These are phyloP conservation scores for Chromobotia macracanthus DNA, from an alignment of 2,797 vertebrate genomes.

Conservation along the genomic window DNA sequence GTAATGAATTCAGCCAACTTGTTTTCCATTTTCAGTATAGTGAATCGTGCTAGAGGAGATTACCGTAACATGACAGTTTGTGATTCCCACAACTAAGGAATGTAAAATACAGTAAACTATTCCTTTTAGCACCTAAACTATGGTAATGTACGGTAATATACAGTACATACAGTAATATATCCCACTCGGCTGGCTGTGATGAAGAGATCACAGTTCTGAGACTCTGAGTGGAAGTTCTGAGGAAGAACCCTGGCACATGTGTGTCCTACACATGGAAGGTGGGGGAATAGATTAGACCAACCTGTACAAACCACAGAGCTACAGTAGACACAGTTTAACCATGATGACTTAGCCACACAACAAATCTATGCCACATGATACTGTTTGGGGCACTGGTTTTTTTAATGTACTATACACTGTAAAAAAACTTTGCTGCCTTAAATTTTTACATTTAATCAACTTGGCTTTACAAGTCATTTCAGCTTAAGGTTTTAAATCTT, in stretches of 20 bases:
- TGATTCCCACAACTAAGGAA: constrained; percentile 27
- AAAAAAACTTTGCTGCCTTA: too few relatives aligned
- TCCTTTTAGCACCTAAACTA: constrained; percentile 3
- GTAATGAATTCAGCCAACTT: too few relatives aligned
- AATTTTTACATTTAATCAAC: too few relatives aligned
- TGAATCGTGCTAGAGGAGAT: background rate
- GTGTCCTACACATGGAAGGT: constrained; percentile 58
- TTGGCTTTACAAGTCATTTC: too few relatives aligned
- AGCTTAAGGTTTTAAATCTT: too few relatives aligned
- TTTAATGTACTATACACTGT: background rate
- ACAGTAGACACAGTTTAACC: constrained; percentile 49
- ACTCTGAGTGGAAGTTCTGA: constrained; percentile 33
- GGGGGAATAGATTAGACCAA: constrained; percentile 57
- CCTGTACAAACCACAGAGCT: constrained; percentile 37
- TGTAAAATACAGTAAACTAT: constrained; percentile 14
- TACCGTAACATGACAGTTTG: background rate
- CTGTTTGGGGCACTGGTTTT: background rate
- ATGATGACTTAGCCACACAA: constrained; percentile 26
- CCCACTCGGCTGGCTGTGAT: constrained; percentile 9
- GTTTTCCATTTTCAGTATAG: too few relatives aligned
- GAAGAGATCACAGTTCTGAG: background rate
- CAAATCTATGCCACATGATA: background rate
- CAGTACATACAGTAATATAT: too few relatives aligned
- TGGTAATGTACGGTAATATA: background rate
- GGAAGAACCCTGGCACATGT: constrained; percentile 45